These are phyloP conservation scores for Rapana venosa DNA, from an alignment of 2,888 invertebrate genomes.

Conservation along the genomic window DNA sequence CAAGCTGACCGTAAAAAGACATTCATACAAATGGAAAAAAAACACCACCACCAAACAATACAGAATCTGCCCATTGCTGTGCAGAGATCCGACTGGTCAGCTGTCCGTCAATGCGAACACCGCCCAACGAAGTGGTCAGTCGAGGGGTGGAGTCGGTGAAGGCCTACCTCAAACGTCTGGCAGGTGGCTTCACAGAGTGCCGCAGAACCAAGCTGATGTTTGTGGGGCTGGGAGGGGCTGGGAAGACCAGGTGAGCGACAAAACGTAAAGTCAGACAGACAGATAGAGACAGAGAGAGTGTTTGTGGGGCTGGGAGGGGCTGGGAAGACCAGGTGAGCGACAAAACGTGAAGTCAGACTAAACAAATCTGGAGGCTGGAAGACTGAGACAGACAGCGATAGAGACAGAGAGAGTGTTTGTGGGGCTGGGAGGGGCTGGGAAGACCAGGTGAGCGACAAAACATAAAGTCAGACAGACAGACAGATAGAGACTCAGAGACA, in stretches of 20 bases:
- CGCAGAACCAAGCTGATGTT: conserved; percentile 78
- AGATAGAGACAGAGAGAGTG: too few relatives aligned
- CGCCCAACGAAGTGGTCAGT: conserved; percentile 74
- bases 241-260: conserved; percentile 76
- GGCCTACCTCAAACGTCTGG: conserved; percentile 74
- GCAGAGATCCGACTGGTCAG: conserved; percentile 64
- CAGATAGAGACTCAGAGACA: too few relatives aligned
- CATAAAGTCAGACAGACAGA: too few relatives aligned
- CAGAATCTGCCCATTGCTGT: neutral
- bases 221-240: conserved; percentile 78
- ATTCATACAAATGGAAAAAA: too few relatives aligned
- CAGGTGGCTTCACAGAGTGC: conserved; percentile 74
- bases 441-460: conserved; percentile 75
- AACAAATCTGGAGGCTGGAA: too few relatives aligned
- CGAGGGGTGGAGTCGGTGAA: conserved; percentile 73
- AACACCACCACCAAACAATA: too few relatives aligned
- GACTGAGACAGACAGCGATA: too few relatives aligned
- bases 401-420: too few relatives aligned
- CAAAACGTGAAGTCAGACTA: too few relatives aligned
- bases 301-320: conserved; percentile 78
- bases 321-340: conserved; percentile 76
- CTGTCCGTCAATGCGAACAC: conserved; percentile 73
- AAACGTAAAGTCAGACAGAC: too few relatives aligned
- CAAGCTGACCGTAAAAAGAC: too few relatives aligned
- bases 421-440: conserved; percentile 78